These are phyloP conservation scores for Porphyrio hochstetteri DNA, from an alignment of 2,113 vertebrate species.

Conservation along the genomic window DNA sequence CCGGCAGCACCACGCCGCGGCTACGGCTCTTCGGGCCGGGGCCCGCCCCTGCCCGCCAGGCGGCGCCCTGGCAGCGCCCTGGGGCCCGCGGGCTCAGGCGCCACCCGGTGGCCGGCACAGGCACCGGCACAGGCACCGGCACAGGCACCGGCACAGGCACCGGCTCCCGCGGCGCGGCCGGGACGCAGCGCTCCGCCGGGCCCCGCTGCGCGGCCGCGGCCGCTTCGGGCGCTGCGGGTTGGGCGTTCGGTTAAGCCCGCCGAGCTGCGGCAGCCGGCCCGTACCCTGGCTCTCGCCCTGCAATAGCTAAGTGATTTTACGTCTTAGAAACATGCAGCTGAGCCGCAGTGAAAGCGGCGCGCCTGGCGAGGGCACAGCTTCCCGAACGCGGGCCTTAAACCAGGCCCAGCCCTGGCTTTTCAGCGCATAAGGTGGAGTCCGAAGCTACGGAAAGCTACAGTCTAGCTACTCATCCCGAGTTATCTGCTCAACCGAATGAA, in stretches of 20 bases:
- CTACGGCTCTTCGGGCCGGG: background rate
- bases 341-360: accelerated
- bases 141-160: too few relatives aligned
- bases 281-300: accelerated
- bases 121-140: too few relatives aligned
- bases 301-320: accelerated
- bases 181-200: background rate
- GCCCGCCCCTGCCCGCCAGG: background rate
- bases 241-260: accelerated
- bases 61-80: background rate
- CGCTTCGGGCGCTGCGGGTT: background rate
- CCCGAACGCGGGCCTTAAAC: accelerated
- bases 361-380: accelerated
- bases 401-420: accelerated
- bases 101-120: too few relatives aligned
- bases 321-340: accelerated
- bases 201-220: background rate
- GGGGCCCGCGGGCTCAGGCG: background rate
- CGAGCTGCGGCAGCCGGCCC: background rate
- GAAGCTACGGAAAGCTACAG: background rate
- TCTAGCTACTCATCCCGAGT: accelerated
- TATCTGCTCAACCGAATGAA: background rate
- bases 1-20: background rate
- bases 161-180: background rate
- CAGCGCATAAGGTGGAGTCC: background rate